Conservation (phyloP, 1,140 invertebrate species). For the Nebria ingens region DNA sequence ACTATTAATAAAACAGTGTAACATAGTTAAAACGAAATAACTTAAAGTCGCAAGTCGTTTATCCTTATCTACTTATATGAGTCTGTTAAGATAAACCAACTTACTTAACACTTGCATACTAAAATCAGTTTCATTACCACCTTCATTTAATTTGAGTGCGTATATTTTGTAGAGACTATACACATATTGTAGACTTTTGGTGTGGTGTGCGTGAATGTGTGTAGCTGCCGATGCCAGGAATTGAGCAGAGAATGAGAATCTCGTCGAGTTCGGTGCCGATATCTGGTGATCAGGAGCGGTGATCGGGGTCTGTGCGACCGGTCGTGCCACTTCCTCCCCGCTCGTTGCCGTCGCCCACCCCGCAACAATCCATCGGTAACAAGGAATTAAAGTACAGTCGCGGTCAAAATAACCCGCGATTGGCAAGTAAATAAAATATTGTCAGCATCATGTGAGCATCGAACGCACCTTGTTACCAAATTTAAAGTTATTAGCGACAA, state of each 20-base stretch:
- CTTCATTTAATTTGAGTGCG: not conserved
- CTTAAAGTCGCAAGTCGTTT: no score
- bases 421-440: not conserved
- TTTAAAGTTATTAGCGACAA: not conserved
- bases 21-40: no score
- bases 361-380: not conserved
- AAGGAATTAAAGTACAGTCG: slow-evolving; percentile 6
- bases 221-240: not conserved
- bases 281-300: slow-evolving; percentile 5
- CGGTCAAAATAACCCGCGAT: not conserved
- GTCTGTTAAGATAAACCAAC: not conserved
- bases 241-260: not conserved
- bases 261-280: slow-evolving; percentile 3
- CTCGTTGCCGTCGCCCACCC: not conserved
- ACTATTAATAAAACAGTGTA: no score
- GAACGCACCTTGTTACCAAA: not conserved
- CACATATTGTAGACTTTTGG: no score
- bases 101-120: not conserved
- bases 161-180: not conserved
- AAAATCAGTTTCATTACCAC: not conserved
- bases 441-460: not conserved
- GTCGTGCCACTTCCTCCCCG: no score
- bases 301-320: not conserved
- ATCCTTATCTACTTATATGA: not conserved
- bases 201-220: not conserved